phyloP scores from a whole-genome alignment of 2,113 vertebrate genomes.

The Macroglossus sobrinus region DNA sequence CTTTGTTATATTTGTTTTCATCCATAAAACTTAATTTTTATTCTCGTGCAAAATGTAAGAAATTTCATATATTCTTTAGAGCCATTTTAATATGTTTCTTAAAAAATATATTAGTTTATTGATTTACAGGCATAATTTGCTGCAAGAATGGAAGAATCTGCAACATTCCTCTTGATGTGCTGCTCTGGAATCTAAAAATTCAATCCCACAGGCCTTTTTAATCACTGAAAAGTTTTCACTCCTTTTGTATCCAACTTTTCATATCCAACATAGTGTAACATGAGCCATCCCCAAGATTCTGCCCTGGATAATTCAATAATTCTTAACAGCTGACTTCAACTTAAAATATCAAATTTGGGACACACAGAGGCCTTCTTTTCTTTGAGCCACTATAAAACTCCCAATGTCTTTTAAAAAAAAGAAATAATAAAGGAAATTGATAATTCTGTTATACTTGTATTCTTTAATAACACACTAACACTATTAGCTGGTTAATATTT shows the following conservation, averaged over 20 bases:
- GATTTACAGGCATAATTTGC: slow-evolving; percentile 53
- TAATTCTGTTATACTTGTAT: slow-evolving; percentile 28
- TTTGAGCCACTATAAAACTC: slow-evolving; percentile 36
- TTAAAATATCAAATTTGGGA: slow-evolving; percentile 51
- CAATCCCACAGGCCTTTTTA: slow-evolving; percentile 69
- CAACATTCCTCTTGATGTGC: slow-evolving; percentile 58
- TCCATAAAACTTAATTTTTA: not conserved
- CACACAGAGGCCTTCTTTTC: slow-evolving; percentile 37
- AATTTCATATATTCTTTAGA: slow-evolving; percentile 29
- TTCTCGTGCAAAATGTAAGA: not conserved
- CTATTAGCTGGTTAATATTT: slow-evolving; percentile 41
- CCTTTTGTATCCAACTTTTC: slow-evolving; percentile 60
- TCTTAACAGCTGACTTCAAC: slow-evolving; percentile 75
- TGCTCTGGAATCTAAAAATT: slow-evolving; percentile 53
- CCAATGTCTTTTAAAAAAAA: not conserved
- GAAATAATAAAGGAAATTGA: slow-evolving; percentile 45
- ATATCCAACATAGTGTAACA: slow-evolving; percentile 60
- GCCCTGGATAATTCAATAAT: slow-evolving; percentile 72
- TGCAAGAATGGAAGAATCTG: slow-evolving; percentile 51
- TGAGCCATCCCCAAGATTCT: slow-evolving; percentile 69
- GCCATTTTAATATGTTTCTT: slow-evolving; percentile 27
- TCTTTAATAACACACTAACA: slow-evolving; percentile 33
- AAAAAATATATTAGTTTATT: slow-evolving; percentile 47
- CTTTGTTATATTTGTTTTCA: slow-evolving; percentile 29
- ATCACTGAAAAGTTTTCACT: slow-evolving; percentile 66